These are phyloP conservation scores for Astyanax mexicanus DNA, from an alignment of 2,797 vertebrate genomes.

Conservation along the genomic window DNA sequence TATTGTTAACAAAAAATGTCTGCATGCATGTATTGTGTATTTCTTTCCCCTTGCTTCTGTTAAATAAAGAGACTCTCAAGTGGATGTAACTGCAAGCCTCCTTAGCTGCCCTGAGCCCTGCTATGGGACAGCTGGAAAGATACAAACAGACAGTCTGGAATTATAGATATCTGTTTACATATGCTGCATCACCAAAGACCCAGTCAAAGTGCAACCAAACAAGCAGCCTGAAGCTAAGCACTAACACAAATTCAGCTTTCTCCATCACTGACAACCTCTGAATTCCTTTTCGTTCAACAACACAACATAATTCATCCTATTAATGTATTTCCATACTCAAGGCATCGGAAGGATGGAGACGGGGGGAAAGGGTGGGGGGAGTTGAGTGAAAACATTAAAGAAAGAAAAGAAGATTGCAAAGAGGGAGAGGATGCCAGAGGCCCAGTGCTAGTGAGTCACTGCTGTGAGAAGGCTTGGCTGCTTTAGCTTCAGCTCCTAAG, in stretches of 20 bases:
- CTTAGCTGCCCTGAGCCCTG: slow-evolving; percentile 52
- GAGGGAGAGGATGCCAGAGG: slow-evolving; percentile 42
- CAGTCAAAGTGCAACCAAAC: slow-evolving; percentile 57
- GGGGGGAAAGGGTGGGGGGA: neutral
- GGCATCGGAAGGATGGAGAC: neutral
- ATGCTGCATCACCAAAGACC: slow-evolving; percentile 59
- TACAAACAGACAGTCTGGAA: slow-evolving; percentile 65
- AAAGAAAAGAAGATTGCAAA: slow-evolving; percentile 20
- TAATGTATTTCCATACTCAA: slow-evolving; percentile 39
- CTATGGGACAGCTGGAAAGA: slow-evolving; percentile 68
- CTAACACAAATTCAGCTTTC: slow-evolving; percentile 32
- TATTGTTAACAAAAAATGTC: too few relatives aligned
- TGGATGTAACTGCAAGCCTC: slow-evolving; percentile 9
- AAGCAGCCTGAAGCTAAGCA: slow-evolving; percentile 55
- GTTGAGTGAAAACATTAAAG: slow-evolving; percentile 26
- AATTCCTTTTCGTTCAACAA: slow-evolving; percentile 25
- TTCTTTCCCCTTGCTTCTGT: neutral
- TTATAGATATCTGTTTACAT: slow-evolving; percentile 71
- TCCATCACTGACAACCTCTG: neutral
- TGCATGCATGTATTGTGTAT: too few relatives aligned
- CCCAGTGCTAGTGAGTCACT: slow-evolving; percentile 30
- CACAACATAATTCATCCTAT: slow-evolving; percentile 17
- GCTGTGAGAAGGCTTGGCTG: neutral
- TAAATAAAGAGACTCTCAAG: neutral
- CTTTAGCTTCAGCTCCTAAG: neutral